phyloP scores from a whole-genome alignment of 2,797 vertebrate species.

The Coreius guichenoti region DNA sequence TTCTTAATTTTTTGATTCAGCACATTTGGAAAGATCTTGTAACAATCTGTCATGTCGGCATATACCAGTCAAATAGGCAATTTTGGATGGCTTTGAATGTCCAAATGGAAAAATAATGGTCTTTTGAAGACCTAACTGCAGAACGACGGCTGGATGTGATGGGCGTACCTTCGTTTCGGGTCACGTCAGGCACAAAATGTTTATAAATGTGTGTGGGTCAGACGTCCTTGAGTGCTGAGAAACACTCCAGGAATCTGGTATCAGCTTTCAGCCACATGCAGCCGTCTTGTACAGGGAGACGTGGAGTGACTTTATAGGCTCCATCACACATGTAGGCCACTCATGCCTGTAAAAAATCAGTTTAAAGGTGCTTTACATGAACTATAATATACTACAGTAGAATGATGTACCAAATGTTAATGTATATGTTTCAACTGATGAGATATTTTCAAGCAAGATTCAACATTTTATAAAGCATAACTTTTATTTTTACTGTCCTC shows the following conservation, averaged over 20 bases:
- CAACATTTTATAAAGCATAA: not conserved
- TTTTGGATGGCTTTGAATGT: constrained; percentile 30
- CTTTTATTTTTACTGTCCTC: not conserved
- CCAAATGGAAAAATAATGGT: constrained; percentile 9
- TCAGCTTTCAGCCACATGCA: constrained; percentile 75
- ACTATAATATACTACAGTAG: constrained; percentile 2
- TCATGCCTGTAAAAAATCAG: constrained; percentile 19
- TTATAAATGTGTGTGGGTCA: constrained; percentile 71
- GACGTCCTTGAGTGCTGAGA: constrained; percentile 76
- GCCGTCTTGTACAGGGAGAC: constrained; percentile 68
- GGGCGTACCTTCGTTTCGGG: constrained; percentile 58
- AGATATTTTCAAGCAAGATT: not conserved
- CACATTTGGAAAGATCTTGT: constrained; percentile 47
- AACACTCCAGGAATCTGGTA: constrained; percentile 77
- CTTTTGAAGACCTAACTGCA: constrained; percentile 30
- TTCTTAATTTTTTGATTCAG: constrained; percentile 20
- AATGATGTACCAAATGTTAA: constrained; percentile 10
- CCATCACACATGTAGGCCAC: constrained; percentile 34
- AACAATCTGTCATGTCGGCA: constrained; percentile 32
- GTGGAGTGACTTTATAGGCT: constrained; percentile 39
- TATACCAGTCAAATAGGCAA: constrained; percentile 42
- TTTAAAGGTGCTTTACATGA: constrained; percentile 19
- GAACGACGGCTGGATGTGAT: constrained; percentile 45
- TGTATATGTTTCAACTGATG: not conserved
- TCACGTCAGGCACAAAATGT: constrained; percentile 69